Base-by-base conservation (phyloP, 2,888 invertebrate species). In the Trichogramma dendrolimi region DNA sequence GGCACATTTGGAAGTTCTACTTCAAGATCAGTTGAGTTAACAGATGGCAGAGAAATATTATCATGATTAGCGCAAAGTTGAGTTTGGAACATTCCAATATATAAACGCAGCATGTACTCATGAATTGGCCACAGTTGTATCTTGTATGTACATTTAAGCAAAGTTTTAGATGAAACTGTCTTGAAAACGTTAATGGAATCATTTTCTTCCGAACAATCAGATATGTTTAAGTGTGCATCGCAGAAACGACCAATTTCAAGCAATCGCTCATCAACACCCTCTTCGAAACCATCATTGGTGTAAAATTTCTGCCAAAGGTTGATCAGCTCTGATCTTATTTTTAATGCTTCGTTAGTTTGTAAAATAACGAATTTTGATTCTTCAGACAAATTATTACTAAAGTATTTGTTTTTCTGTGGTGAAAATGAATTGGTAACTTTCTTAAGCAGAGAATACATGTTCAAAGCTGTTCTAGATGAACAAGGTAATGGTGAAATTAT, bases 51-150 rank as follows among this genome's bases (percentile, higher is more conserved):
- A 11, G 41, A 7, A 43, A 46, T 40, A 14, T 11, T 3, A 10
- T 47, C 10, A 6, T 42, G 14, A 1, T 44, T 40, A 4, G 41
- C 11, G 27, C 63, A 70, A 5, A 72, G 61, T 44, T 65, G 67
- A 14, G 67, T 63, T 40, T 74, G 74, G 42, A 73, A 62, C 58
- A 67, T 67, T 46, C 67, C 64, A 0, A 68, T 68, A 27, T 83
- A 71, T 67, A 81, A 76, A 62, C 81, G 76, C 49, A 84, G 74
- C 6, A 84, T 72, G 62, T 84, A 84, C 10, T 83, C 81, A 67
- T 85, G 84, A 49, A 86, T 72, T 63, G 88, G 88, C 66, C 87
- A 75, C 4, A 87, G 71, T 71, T 83, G 79, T 70, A 71, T 81
- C 6, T 79, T 71, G 51, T 75, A 60, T 7, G 75, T 70, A 27